Conservation (phyloP, 2,113 vertebrate genomes). For the Chaetura pelagica region DNA sequence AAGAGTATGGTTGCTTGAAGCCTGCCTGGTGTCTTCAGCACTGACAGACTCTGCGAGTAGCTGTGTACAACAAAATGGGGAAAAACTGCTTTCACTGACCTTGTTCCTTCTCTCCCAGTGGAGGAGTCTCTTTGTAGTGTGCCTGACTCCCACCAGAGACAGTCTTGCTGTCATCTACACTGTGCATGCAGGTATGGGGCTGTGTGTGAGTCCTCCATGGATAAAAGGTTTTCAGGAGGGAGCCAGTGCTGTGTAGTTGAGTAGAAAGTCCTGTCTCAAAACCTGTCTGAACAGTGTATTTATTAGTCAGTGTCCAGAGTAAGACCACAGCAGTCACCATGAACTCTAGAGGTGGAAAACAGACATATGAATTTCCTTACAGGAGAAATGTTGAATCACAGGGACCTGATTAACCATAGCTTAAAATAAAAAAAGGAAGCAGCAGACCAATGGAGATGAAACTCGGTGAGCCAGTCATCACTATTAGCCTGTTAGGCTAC, state of each 20-base stretch:
- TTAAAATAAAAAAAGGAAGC: background rate
- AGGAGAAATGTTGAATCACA: background rate
- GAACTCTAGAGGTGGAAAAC: background rate
- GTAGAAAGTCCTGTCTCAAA: background rate
- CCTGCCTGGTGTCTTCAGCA: background rate
- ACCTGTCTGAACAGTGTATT: background rate
- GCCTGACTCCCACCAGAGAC: background rate
- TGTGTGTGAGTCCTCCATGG: background rate
- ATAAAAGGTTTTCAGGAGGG: background rate
- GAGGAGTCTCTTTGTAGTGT: background rate
- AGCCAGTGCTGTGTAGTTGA: background rate
- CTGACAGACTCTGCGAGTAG: accelerated
- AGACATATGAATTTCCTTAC: background rate
- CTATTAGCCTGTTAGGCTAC: background rate
- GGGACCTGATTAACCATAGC: background rate
- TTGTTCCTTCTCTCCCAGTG: background rate
- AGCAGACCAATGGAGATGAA: background rate
- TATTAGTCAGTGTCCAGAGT: background rate
- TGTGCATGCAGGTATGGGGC: background rate
- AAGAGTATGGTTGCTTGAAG: background rate
- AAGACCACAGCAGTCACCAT: background rate
- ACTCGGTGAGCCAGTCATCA: background rate
- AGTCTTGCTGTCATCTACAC: background rate
- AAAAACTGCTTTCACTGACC: background rate
- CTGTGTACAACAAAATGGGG: background rate